Conservation (phyloP, 2,113 vertebrate species). For the Cyrtonyx montezumae region DNA sequence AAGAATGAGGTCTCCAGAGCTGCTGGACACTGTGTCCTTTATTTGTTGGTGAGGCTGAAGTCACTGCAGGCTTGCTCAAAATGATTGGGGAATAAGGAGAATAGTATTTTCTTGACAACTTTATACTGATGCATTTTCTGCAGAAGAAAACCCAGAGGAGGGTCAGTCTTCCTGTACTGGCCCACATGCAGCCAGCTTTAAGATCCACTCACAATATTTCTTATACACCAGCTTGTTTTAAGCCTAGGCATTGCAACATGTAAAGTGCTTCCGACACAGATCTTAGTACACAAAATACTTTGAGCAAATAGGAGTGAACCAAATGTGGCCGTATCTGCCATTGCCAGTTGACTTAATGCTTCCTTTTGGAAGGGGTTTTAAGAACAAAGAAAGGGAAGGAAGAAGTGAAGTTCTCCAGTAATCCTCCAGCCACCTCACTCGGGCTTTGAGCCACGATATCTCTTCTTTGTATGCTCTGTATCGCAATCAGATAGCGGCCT, state of each 20-base stretch:
- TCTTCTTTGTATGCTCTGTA: background rate
- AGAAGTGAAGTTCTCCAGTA: background rate
- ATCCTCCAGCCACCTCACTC: background rate
- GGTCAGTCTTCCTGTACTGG: background rate
- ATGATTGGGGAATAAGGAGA: background rate
- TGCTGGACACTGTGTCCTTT: background rate
- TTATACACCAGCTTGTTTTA: background rate
- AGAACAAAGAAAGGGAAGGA: background rate
- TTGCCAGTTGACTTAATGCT: background rate
- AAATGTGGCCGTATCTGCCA: accelerated
- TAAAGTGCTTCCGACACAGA: background rate
- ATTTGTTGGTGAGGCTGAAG: background rate
- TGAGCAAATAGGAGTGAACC: background rate
- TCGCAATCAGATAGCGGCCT: slow-evolving; percentile 28
- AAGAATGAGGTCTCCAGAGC: background rate
- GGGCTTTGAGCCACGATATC: background rate
- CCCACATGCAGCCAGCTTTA: background rate
- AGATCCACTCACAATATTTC: background rate
- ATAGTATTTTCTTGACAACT: background rate
- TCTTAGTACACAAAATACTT: background rate
- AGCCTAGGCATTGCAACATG: background rate
- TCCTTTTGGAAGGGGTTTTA: background rate
- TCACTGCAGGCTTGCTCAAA: background rate
- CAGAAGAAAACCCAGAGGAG: background rate
- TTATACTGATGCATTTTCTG: background rate